These are phyloP conservation scores for Priocnemis perturbator DNA, from an alignment of 2,888 invertebrate species.

Conservation along the genomic window DNA sequence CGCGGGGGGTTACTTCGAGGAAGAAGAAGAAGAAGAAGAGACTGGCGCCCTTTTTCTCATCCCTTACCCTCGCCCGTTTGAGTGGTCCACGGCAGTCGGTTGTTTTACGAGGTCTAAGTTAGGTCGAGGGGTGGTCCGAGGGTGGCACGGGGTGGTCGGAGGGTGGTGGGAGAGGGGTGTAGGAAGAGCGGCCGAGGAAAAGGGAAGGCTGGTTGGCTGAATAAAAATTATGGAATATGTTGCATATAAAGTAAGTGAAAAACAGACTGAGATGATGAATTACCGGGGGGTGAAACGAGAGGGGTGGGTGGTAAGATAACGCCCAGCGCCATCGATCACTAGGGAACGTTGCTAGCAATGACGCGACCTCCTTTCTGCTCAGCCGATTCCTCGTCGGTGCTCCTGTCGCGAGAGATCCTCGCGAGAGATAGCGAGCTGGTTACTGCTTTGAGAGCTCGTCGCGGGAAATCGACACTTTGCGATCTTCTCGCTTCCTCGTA, in stretches of 20 bases:
- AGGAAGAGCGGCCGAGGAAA: constrained; percentile 12
- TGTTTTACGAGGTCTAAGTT: constrained; percentile 47
- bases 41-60: neutral
- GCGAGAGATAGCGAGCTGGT: too few species aligned
- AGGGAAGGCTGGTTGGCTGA: constrained; percentile 64
- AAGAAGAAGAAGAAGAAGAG: constrained; percentile 40
- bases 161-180: constrained; percentile 13
- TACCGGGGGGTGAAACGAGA: constrained; percentile 62
- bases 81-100: constrained; percentile 39
- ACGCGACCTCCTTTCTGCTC: constrained; percentile 61
- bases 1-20: constrained; percentile 39
- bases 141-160: neutral
- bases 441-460: too few species aligned
- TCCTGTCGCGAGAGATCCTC: too few species aligned
- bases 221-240: constrained; percentile 75
- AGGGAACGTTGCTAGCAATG: constrained; percentile 68
- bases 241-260: constrained; percentile 76
- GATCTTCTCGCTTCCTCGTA: too few species aligned
- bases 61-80: neutral
- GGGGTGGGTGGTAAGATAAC: constrained; percentile 71
- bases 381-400: constrained; percentile 11
- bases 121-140: constrained; percentile 13
- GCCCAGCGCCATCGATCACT: constrained; percentile 73
- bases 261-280: constrained; percentile 75
- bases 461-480: too few species aligned